These are phyloP conservation scores for Batillaria attramentaria DNA, from an alignment of 1,140 invertebrate genomes.

Conservation along the genomic window DNA sequence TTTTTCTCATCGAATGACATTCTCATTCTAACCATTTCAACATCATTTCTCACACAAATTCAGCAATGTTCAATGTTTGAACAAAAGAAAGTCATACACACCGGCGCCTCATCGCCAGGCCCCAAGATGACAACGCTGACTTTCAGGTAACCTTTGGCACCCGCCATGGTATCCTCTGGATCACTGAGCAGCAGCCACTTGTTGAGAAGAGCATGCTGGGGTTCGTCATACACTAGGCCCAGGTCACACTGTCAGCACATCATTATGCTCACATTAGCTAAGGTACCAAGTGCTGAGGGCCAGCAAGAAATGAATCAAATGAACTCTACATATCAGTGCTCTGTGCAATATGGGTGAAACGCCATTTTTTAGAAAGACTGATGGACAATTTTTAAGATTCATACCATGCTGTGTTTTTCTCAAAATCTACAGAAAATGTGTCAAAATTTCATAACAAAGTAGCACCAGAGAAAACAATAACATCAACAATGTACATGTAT, in stretches of 20 bases:
- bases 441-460: too few species aligned
- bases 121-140: slow-evolving; percentile 71
- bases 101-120: slow-evolving; percentile 73
- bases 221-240: slow-evolving; percentile 71
- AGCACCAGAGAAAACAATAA: too few species aligned
- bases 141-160: slow-evolving; percentile 73
- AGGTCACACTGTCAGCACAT: slow-evolving; percentile 67
- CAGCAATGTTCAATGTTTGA: background rate
- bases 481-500: too few species aligned
- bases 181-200: slow-evolving; percentile 74
- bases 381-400: slow-evolving; percentile 31
- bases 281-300: slow-evolving; percentile 4
- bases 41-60: too few species aligned
- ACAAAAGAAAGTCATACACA: slow-evolving; percentile 40
- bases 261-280: background rate
- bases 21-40: too few species aligned
- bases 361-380: background rate
- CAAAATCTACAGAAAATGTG: too few species aligned
- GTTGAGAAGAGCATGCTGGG: slow-evolving; percentile 70
- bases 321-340: too few species aligned
- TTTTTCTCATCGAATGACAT: too few species aligned
- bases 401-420: too few species aligned
- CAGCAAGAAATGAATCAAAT: background rate
- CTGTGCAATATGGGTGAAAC: background rate
- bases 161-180: slow-evolving; percentile 69